Evolutionary conservation across 2,888 invertebrate species (phyloP).

Genomic region (Epinotia nisella): DNA sequence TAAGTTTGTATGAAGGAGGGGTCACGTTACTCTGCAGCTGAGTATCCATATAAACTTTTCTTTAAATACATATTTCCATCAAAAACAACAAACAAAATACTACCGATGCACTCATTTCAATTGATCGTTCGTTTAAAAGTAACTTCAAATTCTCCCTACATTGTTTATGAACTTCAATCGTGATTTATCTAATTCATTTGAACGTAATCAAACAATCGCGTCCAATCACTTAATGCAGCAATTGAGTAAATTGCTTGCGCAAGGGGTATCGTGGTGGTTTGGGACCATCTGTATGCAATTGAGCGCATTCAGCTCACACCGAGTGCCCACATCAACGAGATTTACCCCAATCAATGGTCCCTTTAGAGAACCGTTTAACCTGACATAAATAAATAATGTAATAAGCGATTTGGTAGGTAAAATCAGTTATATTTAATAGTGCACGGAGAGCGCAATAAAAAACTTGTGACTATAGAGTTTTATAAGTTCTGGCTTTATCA

Average conservation of each 20-base stretch:
- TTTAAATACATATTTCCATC: no score
- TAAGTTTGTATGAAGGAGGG: no score
- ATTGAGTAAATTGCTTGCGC: slow-evolving; percentile 54
- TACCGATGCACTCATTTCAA: neutral
- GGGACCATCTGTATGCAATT: slow-evolving; percentile 65
- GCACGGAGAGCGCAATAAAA: no score
- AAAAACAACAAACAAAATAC: neutral
- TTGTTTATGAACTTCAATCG: slow-evolving; percentile 17
- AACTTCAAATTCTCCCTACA: neutral
- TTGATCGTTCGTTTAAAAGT: slow-evolving; percentile 4
- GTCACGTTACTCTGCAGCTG: no score
- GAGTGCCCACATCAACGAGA: slow-evolving; percentile 16
- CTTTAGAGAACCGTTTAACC: neutral
- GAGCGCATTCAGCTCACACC: slow-evolving; percentile 57
- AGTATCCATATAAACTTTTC: no score
- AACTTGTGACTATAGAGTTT: no score
- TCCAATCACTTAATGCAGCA: slow-evolving; percentile 37
- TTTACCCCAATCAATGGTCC: neutral
- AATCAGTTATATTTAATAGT: no score
- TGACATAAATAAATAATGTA: neutral
- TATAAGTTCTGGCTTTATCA: no score
- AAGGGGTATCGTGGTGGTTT: slow-evolving; percentile 53
- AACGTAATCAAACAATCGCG: slow-evolving; percentile 32
- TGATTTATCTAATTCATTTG: slow-evolving; percentile 20
- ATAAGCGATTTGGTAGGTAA: neutral